These are phyloP conservation scores for Hedya salicella DNA, from an alignment of 2,888 invertebrate species.

Conservation along the genomic window DNA sequence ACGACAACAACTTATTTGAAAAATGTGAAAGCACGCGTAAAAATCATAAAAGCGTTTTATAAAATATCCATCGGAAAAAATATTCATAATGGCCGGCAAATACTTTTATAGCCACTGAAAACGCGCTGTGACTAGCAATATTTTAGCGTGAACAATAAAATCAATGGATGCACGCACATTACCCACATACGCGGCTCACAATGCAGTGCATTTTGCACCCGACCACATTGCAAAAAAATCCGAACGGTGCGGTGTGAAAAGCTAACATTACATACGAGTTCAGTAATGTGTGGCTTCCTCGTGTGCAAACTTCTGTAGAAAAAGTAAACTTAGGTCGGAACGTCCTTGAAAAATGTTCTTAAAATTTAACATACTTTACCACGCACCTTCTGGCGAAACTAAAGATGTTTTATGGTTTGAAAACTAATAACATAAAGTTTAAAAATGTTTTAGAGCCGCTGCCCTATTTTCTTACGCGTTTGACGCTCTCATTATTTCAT, in stretches of 20 bases:
- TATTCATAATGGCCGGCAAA: slow-evolving; percentile 33
- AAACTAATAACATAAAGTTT: no score
- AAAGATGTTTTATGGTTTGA: no score
- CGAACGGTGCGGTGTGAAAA: slow-evolving; percentile 3
- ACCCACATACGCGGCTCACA: slow-evolving; percentile 53
- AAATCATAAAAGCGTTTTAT: slow-evolving; percentile 45
- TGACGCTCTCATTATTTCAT: no score
- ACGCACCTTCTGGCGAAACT: no score
- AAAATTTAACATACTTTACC: no score
- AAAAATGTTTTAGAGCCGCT: no score
- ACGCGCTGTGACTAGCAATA: slow-evolving; percentile 59
- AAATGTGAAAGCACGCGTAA: neutral
- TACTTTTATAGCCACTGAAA: slow-evolving; percentile 55
- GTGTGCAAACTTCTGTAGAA: neutral
- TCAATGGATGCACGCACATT: slow-evolving; percentile 58
- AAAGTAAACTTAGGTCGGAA: neutral
- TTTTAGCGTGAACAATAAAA: slow-evolving; percentile 60
- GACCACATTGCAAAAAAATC: slow-evolving; percentile 19
- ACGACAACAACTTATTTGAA: neutral
- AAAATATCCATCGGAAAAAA: slow-evolving; percentile 26
- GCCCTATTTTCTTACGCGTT: no score
- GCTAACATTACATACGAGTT: neutral
- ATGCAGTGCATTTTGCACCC: slow-evolving; percentile 23
- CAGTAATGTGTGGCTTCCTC: neutral
- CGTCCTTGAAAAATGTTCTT: no score